Evolutionary conservation across 2,113 vertebrate genomes (phyloP), one percentile per base, ranked within the genome.

Genomic region (Neotoma lepida): DNA sequence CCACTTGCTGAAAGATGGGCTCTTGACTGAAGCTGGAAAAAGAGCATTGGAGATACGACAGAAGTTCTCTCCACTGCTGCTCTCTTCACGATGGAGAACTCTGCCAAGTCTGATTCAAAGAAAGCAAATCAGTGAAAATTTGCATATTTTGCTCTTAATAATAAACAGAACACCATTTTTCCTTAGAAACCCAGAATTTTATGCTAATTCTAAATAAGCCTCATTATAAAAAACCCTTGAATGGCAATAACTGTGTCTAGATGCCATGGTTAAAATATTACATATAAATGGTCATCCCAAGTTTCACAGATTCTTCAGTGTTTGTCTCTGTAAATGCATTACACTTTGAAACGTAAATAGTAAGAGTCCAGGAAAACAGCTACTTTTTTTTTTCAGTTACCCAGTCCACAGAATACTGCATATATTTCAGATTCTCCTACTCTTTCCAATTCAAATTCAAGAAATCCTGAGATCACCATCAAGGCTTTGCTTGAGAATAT

Each of bases 361-460:
- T 91, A 74, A 89, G 89, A 86, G 41, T 68, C 54, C 71, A 91
- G 94, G 84, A 77, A 94, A 58, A 93, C 70, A 91, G 77, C 64
- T 77, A 70, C 46, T 46, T 84, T 78, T 81, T 90, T n/a, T 78
- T 89, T 95, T 95, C 89, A 71, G 20, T 91, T 77, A 86, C 30
- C 90, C 49, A 49, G 41, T 66, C 88, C 44, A 39, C 33, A 76
- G 49, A 88, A 82, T 88, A 82, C 91, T 95, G 39, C 49, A 39
- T 58, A 76, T 91, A 85, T 81, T 95, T 89, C 80, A 95, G 58
- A 78, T 51, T 46, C 93, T 92, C 74, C 26, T 80, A 46, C 2
- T 94, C 96, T 96, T 96, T 92, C 41, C 44, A 91, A 84, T 88
- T 95, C 94, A 96, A 95, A 95, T 74, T 86, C 84, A 93, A 81